These are phyloP conservation scores for Chrysodeixis includens DNA, from an alignment of 2,888 invertebrate genomes.

Conservation along the genomic window DNA sequence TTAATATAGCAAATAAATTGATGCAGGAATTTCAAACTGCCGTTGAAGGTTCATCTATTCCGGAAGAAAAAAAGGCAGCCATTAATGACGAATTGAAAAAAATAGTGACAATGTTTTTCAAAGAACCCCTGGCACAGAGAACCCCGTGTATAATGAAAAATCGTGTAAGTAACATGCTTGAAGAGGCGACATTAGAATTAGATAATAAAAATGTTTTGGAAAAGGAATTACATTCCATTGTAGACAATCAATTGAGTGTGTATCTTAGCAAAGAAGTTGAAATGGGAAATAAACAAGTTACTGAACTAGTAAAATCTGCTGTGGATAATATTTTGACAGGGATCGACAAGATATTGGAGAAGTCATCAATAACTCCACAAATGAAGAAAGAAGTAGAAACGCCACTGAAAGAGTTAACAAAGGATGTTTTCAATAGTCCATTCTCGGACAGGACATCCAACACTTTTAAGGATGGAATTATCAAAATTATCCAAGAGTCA, in stretches of 20 bases:
- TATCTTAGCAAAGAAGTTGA: background rate
- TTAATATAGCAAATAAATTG: background rate
- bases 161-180: background rate
- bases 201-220: background rate
- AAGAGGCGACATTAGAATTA: background rate
- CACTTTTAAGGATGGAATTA: background rate
- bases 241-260: background rate
- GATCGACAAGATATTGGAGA: background rate
- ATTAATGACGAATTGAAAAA: background rate
- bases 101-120: background rate
- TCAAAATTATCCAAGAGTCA: conserved; percentile 4
- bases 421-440: background rate
- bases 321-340: background rate
- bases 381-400: background rate
- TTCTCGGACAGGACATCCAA: background rate
- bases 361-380: background rate
- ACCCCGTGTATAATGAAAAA: background rate
- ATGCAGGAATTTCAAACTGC: conserved; percentile 1
- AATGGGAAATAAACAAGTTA: background rate
- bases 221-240: background rate
- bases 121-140: background rate
- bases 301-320: background rate
- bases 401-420: background rate
- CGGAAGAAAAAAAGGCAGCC: background rate
- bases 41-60: background rate